phyloP scores from a whole-genome alignment of 2,113 vertebrate species.

The Gobius niger region DNA sequence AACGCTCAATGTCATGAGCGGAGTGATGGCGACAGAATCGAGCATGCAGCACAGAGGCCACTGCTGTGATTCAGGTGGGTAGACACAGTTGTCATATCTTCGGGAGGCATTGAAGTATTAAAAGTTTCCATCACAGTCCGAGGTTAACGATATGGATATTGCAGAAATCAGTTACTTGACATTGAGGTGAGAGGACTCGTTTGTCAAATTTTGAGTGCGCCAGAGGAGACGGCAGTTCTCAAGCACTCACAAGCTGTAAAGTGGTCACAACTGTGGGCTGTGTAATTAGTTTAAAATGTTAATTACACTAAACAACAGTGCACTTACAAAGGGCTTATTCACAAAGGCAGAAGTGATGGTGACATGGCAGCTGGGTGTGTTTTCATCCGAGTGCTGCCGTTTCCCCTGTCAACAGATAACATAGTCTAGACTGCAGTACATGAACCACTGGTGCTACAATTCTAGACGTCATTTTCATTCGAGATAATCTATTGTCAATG shows the following conservation, averaged over 20 bases:
- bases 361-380: background rate
- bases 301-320: background rate
- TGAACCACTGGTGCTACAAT: too few species aligned
- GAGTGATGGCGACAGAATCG: slow-evolving; percentile 27
- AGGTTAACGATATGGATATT: slow-evolving; percentile 8
- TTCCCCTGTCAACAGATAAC: background rate
- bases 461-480: too few species aligned
- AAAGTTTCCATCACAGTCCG: background rate
- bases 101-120: background rate
- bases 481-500: too few species aligned
- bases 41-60: slow-evolving; percentile 29
- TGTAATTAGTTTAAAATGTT: background rate
- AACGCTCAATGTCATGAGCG: slow-evolving; percentile 15
- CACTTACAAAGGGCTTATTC: background rate
- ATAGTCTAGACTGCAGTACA: too few species aligned
- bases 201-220: background rate
- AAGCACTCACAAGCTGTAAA: background rate
- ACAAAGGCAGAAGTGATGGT: background rate
- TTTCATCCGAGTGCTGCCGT: background rate
- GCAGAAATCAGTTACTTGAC: slow-evolving; percentile 5
- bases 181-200: slow-evolving; percentile 1
- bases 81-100: slow-evolving; percentile 16
- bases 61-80: slow-evolving; percentile 34
- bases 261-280: background rate
- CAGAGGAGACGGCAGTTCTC: background rate